Base-by-base conservation (phyloP, 2,888 invertebrate species). In the Apantesis nais region DNA sequence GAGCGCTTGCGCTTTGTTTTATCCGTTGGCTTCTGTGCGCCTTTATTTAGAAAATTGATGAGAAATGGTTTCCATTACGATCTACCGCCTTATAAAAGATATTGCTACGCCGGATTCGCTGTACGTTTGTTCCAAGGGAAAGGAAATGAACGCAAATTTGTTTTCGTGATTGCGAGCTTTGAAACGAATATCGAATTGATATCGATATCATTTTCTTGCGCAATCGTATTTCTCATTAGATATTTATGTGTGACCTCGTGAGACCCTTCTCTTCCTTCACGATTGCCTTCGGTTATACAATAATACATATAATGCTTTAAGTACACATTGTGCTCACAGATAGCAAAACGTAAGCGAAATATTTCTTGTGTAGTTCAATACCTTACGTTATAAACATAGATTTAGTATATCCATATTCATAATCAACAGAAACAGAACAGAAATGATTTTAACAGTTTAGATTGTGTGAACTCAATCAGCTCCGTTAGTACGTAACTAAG, bases 41-140 rank as follows among this genome's bases (percentile, higher is more conserved):
- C 94, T 94, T 94, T 94, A 95, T 94, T 95, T 93, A 94, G 94
- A 95, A 94, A 95, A 95, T 94, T 95, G 95, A 95, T 94, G 94
- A 94, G 95, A 95, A 94, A 94, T 93, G 94, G 93, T 93, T 91
- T 93, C 95, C 94, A 95, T 95, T 94, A 94, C 93, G 89, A 90
- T 86, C 90, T 88, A 90, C 93, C 90, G 93, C 91, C 93, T 91
- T 91, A 91, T 92, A 90, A 90, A 90, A 92, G 89, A 91, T 92
- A 92, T 93, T 91, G 89, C 90, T 86, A 82, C 82, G 86, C 87
- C 86, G 85, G 87, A 88, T 86, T 88, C 88, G 84, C 85, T 87
- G 68, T 83, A 84, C 89, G 88, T 89, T 89, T 89, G 89, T 90
- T 90, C 85, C 88, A 84, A 90, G 86, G 85, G 89, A 91, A 88